Base-by-base conservation (phyloP, 2,113 vertebrate species). In the Notothenia rossii region DNA sequence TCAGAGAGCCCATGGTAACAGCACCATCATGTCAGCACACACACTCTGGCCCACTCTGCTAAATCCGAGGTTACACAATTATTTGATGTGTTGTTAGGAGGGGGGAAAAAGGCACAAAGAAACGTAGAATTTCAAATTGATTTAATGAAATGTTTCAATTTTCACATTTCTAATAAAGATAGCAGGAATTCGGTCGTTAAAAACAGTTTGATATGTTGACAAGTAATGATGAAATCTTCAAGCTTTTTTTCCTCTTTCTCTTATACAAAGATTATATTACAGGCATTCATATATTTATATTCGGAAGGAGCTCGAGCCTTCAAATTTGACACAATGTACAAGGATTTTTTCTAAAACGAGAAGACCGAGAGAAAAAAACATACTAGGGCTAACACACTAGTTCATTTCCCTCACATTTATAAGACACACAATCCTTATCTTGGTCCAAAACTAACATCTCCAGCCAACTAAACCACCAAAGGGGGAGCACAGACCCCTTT, bases 61-160 rank as follows among this genome's bases (percentile, higher is more conserved):
- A 73, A 74, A 40, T 82, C 75, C 36, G 58, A 71, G 56, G 40
- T 75, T 70, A 72, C 67, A 65, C 51, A 79, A 56, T 33, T 45
- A 66, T 17, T 7, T 45, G 40, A 63, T 59, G 40, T 56, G 61
- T 13, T 12, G 5, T 2, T 43, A 3, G 20, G 48, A 65, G 7
- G 29, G 3, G 25, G 58, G 1, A 12, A 71, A 81, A 56, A 33
- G 49, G 8, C 10, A 69, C 18, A 66, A 55, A 56, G 17, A 48
- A 3, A 1, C 46, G 36, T 53, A 87, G 45, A 79, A 88, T 94
- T 94, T 92, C 82, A 94, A 95, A 93, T 90, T 72, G 78, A 92
- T 96, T 95, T 94, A 95, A 94, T 95, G 92, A 95, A 96, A 95
- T 94, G 91, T 94, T 95, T 83, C 9, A 87, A 91, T 92, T 89